A percentile compares a stretch with the other conserved stretches of the same genome.
Evolutionary conservation across 2,888 invertebrate genomes (phyloP).

Genomic region (Drosophila phalerata): DNA sequence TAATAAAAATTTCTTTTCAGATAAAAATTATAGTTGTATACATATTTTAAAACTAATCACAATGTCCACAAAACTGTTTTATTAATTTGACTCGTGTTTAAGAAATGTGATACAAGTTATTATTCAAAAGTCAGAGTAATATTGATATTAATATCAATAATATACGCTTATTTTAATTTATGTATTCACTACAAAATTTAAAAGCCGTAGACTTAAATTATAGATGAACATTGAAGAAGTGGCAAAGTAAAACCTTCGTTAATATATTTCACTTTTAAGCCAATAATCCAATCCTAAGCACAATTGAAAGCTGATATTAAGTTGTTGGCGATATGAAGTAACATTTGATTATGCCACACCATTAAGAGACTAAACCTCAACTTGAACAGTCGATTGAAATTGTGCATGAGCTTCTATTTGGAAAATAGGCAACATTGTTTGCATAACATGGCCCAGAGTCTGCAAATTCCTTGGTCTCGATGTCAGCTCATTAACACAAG

Average conservation of each 20-base stretch:
- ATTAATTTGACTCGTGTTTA: too few relatives aligned
- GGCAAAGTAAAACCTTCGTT: not conserved
- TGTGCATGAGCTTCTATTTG: slow-evolving; percentile 10
- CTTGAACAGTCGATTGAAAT: not conserved
- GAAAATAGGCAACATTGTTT: slow-evolving; percentile 36
- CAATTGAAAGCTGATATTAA: not conserved
- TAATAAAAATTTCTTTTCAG: too few relatives aligned
- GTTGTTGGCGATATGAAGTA: slow-evolving; percentile 4
- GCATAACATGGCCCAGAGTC: slow-evolving; percentile 36
- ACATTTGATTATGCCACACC: slow-evolving; percentile 1
- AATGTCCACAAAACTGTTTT: too few relatives aligned
- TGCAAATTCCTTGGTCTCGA: slow-evolving; percentile 21
- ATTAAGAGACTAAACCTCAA: slow-evolving; percentile 11
- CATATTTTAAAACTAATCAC: too few relatives aligned
- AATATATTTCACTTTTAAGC: slow-evolving; percentile 1
- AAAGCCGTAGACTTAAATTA: too few relatives aligned
- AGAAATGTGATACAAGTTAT: too few relatives aligned
- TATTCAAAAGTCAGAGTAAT: too few relatives aligned
- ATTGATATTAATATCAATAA: too few relatives aligned
- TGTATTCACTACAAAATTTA: too few relatives aligned
- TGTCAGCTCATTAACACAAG: slow-evolving; percentile 52
- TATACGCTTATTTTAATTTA: too few relatives aligned
- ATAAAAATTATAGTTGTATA: too few relatives aligned
- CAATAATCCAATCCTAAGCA: not conserved
- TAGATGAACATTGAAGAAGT: not conserved